Percentiles rank a stretch among this genome's conserved stretches.
Conservation (phyloP, 2,113 vertebrate species). For the Hylia prasina region DNA sequence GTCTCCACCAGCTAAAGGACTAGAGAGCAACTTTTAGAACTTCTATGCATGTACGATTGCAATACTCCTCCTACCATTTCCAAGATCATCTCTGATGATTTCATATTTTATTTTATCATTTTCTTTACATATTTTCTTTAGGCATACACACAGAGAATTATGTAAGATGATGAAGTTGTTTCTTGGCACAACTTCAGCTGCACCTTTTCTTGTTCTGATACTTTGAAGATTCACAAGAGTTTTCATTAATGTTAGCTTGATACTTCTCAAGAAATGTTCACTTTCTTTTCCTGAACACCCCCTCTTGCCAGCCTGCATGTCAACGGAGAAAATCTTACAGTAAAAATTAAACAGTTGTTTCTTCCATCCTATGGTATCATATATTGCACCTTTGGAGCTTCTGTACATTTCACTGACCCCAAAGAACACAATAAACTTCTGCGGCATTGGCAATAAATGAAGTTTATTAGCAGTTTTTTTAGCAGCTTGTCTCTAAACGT, state of each 20-base stretch:
- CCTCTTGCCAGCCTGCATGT: not conserved
- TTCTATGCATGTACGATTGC: not conserved
- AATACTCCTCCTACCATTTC: not conserved
- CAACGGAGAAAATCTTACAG: not conserved
- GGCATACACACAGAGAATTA: not conserved
- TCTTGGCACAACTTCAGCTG: accelerated
- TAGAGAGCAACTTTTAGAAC: not conserved
- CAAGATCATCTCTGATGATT: not conserved
- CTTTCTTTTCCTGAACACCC: not conserved
- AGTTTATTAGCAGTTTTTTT: too few relatives aligned
- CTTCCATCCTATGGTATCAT: not conserved
- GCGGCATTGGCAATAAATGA: not conserved
- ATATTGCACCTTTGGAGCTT: not conserved
- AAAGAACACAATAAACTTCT: not conserved
- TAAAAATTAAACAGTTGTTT: not conserved
- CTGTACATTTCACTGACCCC: not conserved
- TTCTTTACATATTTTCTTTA: not conserved
- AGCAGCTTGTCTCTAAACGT: too few relatives aligned
- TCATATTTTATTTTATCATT: not conserved
- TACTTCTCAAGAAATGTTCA: not conserved
- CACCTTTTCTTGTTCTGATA: not conserved
- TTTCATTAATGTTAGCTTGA: not conserved
- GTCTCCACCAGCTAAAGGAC: not conserved
- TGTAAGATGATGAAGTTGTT: not conserved
- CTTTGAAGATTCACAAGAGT: not conserved